Conservation (phyloP, 2,113 vertebrate genomes). For the Lepidothrix coronata region DNA sequence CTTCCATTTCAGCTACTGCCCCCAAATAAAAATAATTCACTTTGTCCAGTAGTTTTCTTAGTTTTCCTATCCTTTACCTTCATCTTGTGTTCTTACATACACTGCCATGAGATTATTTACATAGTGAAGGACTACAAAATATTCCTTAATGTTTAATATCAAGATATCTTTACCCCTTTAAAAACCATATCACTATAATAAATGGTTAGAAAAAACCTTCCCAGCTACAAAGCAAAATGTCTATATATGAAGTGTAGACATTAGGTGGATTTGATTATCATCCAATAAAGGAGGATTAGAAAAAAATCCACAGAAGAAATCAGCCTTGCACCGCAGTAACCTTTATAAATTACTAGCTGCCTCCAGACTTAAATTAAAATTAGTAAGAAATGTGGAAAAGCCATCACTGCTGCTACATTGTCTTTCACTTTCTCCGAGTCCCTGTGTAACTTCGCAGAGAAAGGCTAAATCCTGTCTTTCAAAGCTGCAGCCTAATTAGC, state of each 20-base stretch:
- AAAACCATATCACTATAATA: background rate
- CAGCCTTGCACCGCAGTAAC: background rate
- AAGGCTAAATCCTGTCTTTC: background rate
- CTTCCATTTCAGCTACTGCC: background rate
- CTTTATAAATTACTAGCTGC: background rate
- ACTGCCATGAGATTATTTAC: background rate
- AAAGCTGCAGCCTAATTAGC: background rate
- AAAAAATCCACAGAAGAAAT: background rate
- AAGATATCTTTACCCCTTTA: background rate
- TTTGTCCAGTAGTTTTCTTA: background rate
- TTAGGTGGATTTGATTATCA: background rate
- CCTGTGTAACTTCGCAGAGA: background rate
- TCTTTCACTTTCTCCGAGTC: background rate
- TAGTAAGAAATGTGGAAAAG: background rate
- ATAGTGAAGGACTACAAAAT: background rate
- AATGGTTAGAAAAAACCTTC: background rate
- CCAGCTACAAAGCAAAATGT: background rate
- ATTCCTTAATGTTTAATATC: background rate
- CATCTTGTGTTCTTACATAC: background rate
- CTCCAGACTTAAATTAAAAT: background rate
- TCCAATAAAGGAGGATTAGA: background rate
- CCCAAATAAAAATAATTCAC: background rate
- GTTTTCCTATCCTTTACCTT: background rate
- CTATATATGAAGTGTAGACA: background rate
- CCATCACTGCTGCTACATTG: background rate